Conservation (phyloP, 2,113 vertebrate species). For the Fukomys damarensis region DNA sequence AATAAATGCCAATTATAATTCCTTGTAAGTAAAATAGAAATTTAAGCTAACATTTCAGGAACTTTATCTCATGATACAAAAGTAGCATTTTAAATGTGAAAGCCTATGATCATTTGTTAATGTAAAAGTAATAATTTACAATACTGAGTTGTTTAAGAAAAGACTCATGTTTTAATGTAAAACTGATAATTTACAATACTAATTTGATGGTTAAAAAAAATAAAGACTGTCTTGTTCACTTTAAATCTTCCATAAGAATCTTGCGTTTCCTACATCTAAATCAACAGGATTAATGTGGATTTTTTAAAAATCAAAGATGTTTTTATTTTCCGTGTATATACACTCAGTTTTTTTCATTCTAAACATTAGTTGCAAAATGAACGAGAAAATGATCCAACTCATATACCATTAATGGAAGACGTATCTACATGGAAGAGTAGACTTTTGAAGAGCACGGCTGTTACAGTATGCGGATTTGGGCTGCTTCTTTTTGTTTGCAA, state of each 20-base stretch:
- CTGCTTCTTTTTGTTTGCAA: conserved; percentile 86
- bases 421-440: conserved; percentile 76
- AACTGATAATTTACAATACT: conserved; percentile 10
- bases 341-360: conserved; percentile 42
- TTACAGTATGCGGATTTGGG: conserved; percentile 87
- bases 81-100: conserved; percentile 12
- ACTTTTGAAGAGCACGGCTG: conserved; percentile 80
- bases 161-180: conserved; percentile 35
- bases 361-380: conserved; percentile 85
- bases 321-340: conserved; percentile 55
- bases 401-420: conserved; percentile 82
- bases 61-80: conserved; percentile 22
- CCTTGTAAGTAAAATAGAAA: conserved; percentile 5
- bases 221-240: neutral
- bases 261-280: conserved; percentile 39
- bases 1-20: neutral
- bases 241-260: conserved; percentile 51
- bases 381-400: conserved; percentile 84
- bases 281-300: neutral
- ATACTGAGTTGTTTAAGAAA: neutral
- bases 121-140: conserved; percentile 35
- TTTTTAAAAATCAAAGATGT: conserved; percentile 42
- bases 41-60: conserved; percentile 40
- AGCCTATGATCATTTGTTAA: conserved; percentile 42
- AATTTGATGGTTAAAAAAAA: neutral